These are phyloP conservation scores for Glaucidium brasilianum DNA, from an alignment of 2,113 vertebrate species.

Conservation along the genomic window DNA sequence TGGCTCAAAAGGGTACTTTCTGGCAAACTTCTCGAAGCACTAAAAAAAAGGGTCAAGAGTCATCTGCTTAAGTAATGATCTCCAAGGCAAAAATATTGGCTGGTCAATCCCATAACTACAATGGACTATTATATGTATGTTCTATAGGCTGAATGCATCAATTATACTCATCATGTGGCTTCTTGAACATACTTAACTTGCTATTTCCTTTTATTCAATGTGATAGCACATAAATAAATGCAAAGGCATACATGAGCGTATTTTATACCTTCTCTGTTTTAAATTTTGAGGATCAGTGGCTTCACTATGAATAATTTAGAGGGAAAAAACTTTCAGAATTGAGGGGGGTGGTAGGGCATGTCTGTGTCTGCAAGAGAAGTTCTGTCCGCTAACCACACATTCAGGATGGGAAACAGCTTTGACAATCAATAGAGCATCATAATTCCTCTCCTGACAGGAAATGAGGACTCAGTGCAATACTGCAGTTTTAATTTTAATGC, in stretches of 20 bases:
- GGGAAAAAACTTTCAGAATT: not conserved
- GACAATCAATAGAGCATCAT: constrained; percentile 53
- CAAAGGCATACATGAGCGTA: constrained; percentile 11
- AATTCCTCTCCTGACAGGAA: constrained; percentile 56
- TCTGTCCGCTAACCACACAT: constrained; percentile 19
- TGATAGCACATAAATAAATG: constrained; percentile 46
- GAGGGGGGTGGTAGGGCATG: not conserved
- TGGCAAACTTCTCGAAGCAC: constrained; percentile 64
- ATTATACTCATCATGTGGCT: constrained; percentile 38
- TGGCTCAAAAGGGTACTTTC: constrained; percentile 59
- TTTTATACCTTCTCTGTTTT: constrained; percentile 36
- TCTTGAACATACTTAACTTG: constrained; percentile 44
- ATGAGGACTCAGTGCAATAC: constrained; percentile 36
- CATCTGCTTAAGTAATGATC: constrained; percentile 66
- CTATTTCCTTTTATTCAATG: constrained; percentile 30
- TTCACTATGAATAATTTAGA: constrained; percentile 55
- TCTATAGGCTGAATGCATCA: constrained; percentile 56
- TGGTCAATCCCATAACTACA: constrained; percentile 27
- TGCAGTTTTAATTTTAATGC: constrained; percentile 54
- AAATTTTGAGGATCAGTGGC: constrained; percentile 23
- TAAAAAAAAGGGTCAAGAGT: constrained; percentile 68
- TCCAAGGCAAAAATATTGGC: constrained; percentile 56
- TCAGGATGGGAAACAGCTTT: constrained; percentile 45
- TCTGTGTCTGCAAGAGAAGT: not conserved
- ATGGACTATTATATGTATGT: constrained; percentile 47